These are phyloP conservation scores for Archips crataeganus DNA, from an alignment of 2,888 invertebrate species.

Conservation along the genomic window DNA sequence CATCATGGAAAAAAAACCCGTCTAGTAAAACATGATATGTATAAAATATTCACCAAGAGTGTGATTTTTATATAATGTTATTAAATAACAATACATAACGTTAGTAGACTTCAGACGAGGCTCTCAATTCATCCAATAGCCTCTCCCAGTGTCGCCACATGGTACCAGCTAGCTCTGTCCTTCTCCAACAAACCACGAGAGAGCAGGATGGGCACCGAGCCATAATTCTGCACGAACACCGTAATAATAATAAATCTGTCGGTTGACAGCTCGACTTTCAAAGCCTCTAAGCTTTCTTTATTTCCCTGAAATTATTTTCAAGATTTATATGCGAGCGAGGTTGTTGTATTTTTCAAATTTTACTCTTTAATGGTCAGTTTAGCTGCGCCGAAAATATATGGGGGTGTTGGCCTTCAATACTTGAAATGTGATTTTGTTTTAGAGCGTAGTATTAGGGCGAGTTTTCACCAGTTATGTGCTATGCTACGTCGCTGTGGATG, in stretches of 20 bases:
- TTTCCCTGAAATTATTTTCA: slow-evolving; percentile 4
- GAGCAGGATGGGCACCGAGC: background rate
- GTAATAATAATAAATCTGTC: slow-evolving; percentile 19
- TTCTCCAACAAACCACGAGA: background rate
- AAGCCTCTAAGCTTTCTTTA: slow-evolving; percentile 8
- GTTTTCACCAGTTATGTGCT: no score
- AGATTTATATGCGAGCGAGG: background rate
- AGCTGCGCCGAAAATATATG: no score
- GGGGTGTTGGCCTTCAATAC: no score
- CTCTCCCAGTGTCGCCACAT: background rate
- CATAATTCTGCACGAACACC: background rate
- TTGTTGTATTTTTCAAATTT: background rate
- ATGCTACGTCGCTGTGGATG: no score
- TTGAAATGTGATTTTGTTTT: no score
- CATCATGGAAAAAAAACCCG: no score
- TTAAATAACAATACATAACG: background rate
- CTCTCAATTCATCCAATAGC: background rate
- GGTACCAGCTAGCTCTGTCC: background rate
- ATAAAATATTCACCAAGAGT: no score
- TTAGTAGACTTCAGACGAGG: background rate
- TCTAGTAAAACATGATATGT: no score
- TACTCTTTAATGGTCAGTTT: background rate
- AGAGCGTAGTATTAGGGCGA: no score
- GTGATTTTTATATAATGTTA: no score
- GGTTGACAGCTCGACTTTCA: slow-evolving; percentile 5